These are phyloP conservation scores for Bungarus multicinctus DNA, from an alignment of 2,113 vertebrate species.

Conservation along the genomic window DNA sequence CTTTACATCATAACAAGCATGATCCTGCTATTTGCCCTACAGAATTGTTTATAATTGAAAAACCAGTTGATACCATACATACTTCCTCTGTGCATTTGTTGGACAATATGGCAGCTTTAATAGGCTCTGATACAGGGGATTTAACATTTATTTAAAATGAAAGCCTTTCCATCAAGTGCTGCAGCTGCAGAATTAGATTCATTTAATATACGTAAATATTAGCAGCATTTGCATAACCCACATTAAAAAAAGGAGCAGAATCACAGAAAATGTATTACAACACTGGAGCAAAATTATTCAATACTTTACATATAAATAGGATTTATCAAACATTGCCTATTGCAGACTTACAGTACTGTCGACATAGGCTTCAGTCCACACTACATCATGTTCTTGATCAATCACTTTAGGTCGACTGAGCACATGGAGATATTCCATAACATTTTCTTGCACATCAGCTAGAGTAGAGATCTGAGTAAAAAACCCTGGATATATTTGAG, in stretches of 20 bases:
- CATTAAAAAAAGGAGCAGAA: not conserved
- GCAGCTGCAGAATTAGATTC: not conserved
- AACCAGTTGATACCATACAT: accelerated
- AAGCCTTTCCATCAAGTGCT: not conserved
- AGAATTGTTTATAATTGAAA: not conserved
- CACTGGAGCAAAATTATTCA: not conserved
- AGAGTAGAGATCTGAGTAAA: slow-evolving; percentile 98
- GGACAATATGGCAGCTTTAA: not conserved
- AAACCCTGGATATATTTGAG: slow-evolving; percentile 77
- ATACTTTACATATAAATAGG: not conserved
- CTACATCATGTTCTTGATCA: slow-evolving; percentile 93
- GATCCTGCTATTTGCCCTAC: not conserved
- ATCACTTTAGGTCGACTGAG: slow-evolving; percentile 98
- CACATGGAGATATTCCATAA: slow-evolving; percentile 98
- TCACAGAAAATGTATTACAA: not conserved
- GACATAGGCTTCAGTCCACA: slow-evolving; percentile 98
- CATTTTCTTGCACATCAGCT: slow-evolving; percentile 97
- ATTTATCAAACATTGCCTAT: slow-evolving; percentile 18
- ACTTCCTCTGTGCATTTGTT: slow-evolving; percentile 1
- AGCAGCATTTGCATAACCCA: not conserved
- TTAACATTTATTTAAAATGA: not conserved
- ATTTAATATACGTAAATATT: not conserved
- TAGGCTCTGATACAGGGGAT: not conserved
- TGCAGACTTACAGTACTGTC: slow-evolving; percentile 92
- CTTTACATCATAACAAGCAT: not conserved